Base-by-base conservation (phyloP, 2,888 invertebrate species). In the Scrobipalpa costella region DNA sequence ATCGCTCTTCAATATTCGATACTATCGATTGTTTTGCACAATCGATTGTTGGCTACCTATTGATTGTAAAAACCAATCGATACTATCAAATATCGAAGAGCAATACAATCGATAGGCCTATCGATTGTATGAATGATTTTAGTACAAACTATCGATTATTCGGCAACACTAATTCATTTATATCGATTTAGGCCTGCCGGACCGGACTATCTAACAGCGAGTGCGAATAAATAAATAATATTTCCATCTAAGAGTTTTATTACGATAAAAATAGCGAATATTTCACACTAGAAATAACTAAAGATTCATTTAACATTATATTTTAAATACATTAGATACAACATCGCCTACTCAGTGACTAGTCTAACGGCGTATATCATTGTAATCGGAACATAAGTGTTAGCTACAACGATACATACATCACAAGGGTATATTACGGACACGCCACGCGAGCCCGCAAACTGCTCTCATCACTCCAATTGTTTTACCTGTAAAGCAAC, bases 331-430 rank as follows among this genome's bases (percentile, higher is more conserved):
- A 84, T 83, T 86, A 85, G 85, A 83, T 88, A 88, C 83, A 89
- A 88, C 86, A 88, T 88, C 81, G 84, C 82, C 89, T 89, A 88
- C 83, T 85, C 86, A 85, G 83, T 91, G 90, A 91, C 90, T 91
- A 91, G 90, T 89, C 88, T 90, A 89, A 83, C 85, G 81, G 88
- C 86, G 84, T 83, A 83, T 79, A 80, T 74, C 72, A 79, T 77
- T 79, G 80, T 81, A 83, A 83, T 82, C 81, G 75, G 83, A 85
- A 86, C 83, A 83, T 83, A 85, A 86, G 78, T 81, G 79, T 83
- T 84, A 84, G 83, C 86, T 83, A 86, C 81, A 85, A 87, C 78
- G 83, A 85, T 83, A 83, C 84, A 85, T 85, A 86, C 84, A 85
- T 88, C 86, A 85, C 85, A 82, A 80, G 77, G 77, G 73, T 73